Base-by-base conservation (phyloP, 2,888 invertebrate genomes). In the Melinaea marsaeus region DNA sequence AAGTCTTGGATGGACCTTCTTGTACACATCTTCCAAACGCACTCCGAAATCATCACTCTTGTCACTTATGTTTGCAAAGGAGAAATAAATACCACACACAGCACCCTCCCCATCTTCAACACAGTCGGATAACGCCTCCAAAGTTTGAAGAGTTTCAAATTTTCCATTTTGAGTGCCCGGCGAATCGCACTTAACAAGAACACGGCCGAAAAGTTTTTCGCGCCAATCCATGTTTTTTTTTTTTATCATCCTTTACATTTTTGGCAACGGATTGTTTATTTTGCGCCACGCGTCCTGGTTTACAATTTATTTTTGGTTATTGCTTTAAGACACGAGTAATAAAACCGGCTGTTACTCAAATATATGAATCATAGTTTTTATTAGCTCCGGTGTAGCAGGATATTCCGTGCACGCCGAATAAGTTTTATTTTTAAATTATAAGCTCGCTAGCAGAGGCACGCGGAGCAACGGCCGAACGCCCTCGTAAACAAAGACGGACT, bases 11-110 rank as follows among this genome's bases (percentile, higher is more conserved):
- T 86, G 81, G 67, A 87, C 87, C 46, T 78, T 77, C 63, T 85
- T 90, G 72, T 92, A 94, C 46, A 94, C 84, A 65, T 93, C 92
- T 69, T 91, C 87, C 73, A 94, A 83, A 72, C 93, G 92, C 69
- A 92, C 91, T 13, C 93, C 92, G 69, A 94, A 93, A 75, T 94
- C 94, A 76, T 94, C 94, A 87, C 93, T 93, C 57, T 92, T 91
- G 68, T 92, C 92, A 79, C 93, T 93, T 67, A 94, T 93, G 74
- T 94, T 94, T 13, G 94, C 94, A 77, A 94, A 94, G 58, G 94
- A 94, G 80, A 94, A 94, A 78, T 94, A 94, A 69, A 94, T 90
- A 42, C 94, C 94, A 73, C 93, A 92, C 35, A 89, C 82, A 60
- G 92, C 80, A 11, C 92, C 92, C 11, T 88, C 90, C 1, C 88